These are phyloP conservation scores for Nilaparvata lugens DNA, from an alignment of 1,140 invertebrate species.

Conservation along the genomic window DNA sequence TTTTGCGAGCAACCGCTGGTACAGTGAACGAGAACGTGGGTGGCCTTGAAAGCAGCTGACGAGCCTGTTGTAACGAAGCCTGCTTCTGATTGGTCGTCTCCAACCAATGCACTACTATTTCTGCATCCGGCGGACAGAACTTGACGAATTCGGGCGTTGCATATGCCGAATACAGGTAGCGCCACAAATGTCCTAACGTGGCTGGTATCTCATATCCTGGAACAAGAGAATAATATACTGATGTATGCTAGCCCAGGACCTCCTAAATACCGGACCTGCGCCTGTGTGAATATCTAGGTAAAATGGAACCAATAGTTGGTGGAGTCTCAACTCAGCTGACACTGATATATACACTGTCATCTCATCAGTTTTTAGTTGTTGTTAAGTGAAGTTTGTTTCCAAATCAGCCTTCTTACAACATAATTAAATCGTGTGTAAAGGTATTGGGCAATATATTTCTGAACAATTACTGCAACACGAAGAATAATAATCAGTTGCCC, in stretches of 20 bases:
- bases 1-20: conserved; percentile 1
- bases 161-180: conserved; percentile 50
- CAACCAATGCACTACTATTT: conserved; percentile 49
- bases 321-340: no score
- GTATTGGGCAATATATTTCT: no score
- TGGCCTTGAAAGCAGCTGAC: conserved; percentile 5
- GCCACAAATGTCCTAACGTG: conserved; percentile 44
- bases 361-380: no score
- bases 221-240: conserved; percentile 30
- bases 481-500: no score
- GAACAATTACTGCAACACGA: no score
- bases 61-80: not conserved
- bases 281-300: not conserved
- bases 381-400: no score
- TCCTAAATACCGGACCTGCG: no score
- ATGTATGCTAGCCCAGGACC: no score
- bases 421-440: no score
- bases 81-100: conserved; percentile 37
- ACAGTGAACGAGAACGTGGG: conserved; percentile 12
- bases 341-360: no score
- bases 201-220: conserved; percentile 40
- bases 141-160: conserved; percentile 43
- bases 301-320: not conserved
- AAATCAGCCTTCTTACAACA: no score
- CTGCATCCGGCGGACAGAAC: conserved; percentile 52